Base-by-base conservation (phyloP, 2,113 vertebrate species). In the Antigone vipio region DNA sequence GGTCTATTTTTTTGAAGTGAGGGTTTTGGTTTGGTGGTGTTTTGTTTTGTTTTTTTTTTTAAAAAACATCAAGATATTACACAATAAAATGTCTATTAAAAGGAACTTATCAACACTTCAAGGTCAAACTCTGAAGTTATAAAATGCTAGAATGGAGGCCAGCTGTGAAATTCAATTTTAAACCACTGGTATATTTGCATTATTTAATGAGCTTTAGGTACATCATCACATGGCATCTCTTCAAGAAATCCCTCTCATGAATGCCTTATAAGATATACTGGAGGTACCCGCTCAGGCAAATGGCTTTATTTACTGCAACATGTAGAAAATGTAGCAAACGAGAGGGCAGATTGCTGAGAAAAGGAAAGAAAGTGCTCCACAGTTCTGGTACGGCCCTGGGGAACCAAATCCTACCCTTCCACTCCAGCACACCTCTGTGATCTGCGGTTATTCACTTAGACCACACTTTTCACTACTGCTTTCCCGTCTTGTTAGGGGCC, bases 351-450 rank as follows among this genome's bases (percentile, higher is more conserved):
- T 5, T 38, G 24, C 35, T 55, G 9, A 89, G 30, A 32, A 73
- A 83, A 44, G 3, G 34, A 60, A 78, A 60, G 16, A n/a, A 81
- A 74, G 10, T 45, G 3, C 15, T 79, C 76, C 40, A 27, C 0
- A 0, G 2, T 59, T 56, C 66, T 50, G 16, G 16, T 49, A 52
- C 0, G 0, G 7, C 18, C 7, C 13, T 24, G 14, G 21, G 32
- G 16, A 82, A 40, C 6, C 2, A 5, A 91, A 63, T 82, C 29
- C 38, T 72, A 13, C 4, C 17, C 32, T 76, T 68, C 24, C 35
- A 64, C 9, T 12, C 8, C 32, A 38, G 12, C 12, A 49, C 3
- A 35, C 9, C 12, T 40, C 4, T n/a, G 53, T 17, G 49, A 35
- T 50, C 50, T 50, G 15, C 40, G 49, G 34, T 56, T 73, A 60